A percentile compares a stretch with the other conserved stretches of the same genome.
phyloP scores from a whole-genome alignment of 2,113 vertebrate species.

The Melanostigma gelatinosum region DNA sequence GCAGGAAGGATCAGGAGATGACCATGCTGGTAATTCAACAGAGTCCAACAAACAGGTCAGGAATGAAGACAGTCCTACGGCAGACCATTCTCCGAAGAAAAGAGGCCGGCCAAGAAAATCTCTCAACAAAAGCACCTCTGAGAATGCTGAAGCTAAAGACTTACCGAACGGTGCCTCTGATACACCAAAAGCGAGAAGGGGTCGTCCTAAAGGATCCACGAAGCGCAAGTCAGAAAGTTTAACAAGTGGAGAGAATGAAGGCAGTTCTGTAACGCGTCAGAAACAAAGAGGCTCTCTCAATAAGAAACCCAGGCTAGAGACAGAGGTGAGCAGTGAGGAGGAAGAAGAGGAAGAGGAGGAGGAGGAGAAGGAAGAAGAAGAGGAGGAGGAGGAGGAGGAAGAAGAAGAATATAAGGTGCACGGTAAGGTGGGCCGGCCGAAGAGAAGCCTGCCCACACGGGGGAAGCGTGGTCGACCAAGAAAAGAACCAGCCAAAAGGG shows the following conservation, averaged over 20 bases:
- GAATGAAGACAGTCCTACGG: background rate
- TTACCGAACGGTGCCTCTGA: conserved; percentile 48
- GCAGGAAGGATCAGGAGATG: background rate
- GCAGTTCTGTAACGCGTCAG: conserved; percentile 27
- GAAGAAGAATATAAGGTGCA: conserved; percentile 13
- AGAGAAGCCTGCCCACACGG: conserved; percentile 2
- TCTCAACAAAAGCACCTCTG: background rate
- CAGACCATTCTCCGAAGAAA: conserved; percentile 41
- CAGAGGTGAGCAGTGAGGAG: conserved; percentile 14
- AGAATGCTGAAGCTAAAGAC: conserved; percentile 15
- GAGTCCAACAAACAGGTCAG: conserved; percentile 28
- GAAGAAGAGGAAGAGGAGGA: conserved; percentile 21
- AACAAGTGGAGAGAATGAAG: conserved; percentile 40
- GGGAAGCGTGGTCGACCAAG: conserved; percentile 49
- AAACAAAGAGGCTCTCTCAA: conserved; percentile 60
- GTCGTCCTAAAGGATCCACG: conserved; percentile 57
- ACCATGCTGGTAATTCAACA: conserved; percentile 5
- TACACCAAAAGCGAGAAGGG: conserved; percentile 30
- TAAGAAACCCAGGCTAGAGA: conserved; percentile 38
- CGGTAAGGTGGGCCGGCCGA: conserved; percentile 25
- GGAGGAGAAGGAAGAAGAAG: background rate
- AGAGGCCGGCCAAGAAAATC: conserved; percentile 60
- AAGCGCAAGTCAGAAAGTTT: conserved; percentile 52
- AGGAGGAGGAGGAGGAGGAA: background rate
- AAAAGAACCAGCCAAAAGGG: conserved; percentile 58